phyloP scores from a whole-genome alignment of 2,888 invertebrate genomes.

The Zygothrica quintamaculata region DNA sequence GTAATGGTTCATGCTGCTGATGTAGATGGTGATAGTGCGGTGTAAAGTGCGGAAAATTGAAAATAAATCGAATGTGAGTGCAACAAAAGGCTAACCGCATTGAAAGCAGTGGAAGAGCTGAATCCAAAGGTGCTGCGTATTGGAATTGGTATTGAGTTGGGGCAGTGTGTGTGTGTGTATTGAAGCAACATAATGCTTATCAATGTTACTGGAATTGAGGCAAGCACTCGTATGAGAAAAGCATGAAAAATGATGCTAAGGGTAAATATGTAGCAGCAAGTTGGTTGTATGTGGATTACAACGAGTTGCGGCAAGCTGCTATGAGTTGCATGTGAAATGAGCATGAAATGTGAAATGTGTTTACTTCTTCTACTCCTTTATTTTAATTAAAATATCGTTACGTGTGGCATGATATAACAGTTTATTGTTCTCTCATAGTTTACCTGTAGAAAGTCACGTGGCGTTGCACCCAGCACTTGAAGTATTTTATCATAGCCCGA shows the following conservation, averaged over 20 bases:
- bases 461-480: conserved; percentile 96
- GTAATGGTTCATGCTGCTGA: conserved; percentile 20
- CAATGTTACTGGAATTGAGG: conserved; percentile 53
- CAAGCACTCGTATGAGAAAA: too few relatives aligned
- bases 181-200: conserved; percentile 76
- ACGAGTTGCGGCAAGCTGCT: conserved; percentile 8
- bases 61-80: conserved; percentile 80
- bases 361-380: too few relatives aligned
- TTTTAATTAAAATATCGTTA: conserved; percentile 61
- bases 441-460: conserved; percentile 96
- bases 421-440: neutral
- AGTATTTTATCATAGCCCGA: conserved; percentile 98
- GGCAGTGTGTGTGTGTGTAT: conserved; percentile 38
- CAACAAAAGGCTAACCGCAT: conserved; percentile 67
- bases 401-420: neutral
- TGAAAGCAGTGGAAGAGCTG: too few relatives aligned
- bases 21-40: conserved; percentile 51
- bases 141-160: neutral
- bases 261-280: conserved; percentile 40
- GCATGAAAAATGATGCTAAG: conserved; percentile 68
- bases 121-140: conserved; percentile 4
- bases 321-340: conserved; percentile 63
- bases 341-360: conserved; percentile 60
- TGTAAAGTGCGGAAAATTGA: conserved; percentile 78
- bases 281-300: too few relatives aligned